phyloP scores from a whole-genome alignment of 2,888 invertebrate species.

The Dasysyrphus tricinctus region DNA sequence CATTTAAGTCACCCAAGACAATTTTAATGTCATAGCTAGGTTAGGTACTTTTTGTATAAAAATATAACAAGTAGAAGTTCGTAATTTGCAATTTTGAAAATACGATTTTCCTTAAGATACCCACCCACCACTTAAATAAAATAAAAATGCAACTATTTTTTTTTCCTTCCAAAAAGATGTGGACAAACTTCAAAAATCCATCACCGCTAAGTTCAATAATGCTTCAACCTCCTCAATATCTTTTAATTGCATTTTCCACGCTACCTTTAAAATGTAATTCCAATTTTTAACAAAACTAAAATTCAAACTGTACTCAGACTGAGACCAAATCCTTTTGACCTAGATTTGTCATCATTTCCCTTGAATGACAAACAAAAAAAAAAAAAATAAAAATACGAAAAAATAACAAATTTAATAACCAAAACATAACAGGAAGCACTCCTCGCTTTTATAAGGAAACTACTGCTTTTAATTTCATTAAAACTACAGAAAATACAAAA shows the following conservation, averaged over 20 bases:
- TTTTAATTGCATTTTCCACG: too few species aligned
- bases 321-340: constrained; percentile 44
- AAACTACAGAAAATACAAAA: constrained; percentile 47
- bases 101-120: too few species aligned
- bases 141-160: too few species aligned
- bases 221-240: neutral
- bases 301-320: constrained; percentile 10
- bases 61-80: too few species aligned
- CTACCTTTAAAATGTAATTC: constrained; percentile 14
- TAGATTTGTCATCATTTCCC: constrained; percentile 34
- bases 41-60: too few species aligned
- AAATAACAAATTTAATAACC: constrained; percentile 6
- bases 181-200: too few species aligned
- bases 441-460: constrained; percentile 36
- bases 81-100: too few species aligned
- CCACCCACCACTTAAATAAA: too few species aligned
- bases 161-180: too few species aligned
- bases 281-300: neutral
- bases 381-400: neutral
- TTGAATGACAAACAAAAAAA: neutral
- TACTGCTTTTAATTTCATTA: constrained; percentile 70
- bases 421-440: constrained; percentile 37
- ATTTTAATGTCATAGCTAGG: too few species aligned
- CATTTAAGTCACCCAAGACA: too few species aligned
- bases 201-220: too few species aligned